A percentile compares a stretch with the other conserved stretches of the same genome.
phyloP scores from a whole-genome alignment of 2,797 vertebrate species.

The Eidolon dupreanum region DNA sequence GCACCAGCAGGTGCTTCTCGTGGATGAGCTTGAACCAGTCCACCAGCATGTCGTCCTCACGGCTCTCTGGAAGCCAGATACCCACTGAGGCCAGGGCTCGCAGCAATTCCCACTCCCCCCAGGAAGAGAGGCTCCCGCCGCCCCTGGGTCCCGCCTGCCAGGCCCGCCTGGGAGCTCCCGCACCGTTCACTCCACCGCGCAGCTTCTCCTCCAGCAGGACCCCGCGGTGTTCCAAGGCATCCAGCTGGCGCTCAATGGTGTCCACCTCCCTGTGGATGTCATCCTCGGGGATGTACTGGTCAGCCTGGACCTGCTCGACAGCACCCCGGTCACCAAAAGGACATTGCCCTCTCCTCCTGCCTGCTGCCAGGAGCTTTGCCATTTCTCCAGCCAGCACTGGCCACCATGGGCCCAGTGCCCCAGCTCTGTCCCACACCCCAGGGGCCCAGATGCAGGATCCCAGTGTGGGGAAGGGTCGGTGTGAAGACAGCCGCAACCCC shows the following conservation, averaged over 20 bases:
- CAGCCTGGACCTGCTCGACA: constrained; percentile 91
- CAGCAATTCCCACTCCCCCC: background rate
- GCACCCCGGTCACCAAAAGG: background rate
- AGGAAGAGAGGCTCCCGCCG: background rate
- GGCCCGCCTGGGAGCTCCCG: background rate
- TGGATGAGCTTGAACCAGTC: constrained; percentile 95
- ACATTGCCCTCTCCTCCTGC: background rate
- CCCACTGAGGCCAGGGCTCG: background rate
- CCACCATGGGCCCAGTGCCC: background rate
- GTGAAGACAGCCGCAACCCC: too few species aligned
- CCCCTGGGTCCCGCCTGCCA: background rate
- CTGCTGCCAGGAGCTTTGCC: background rate
- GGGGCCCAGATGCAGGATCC: background rate
- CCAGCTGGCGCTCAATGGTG: constrained; percentile 89
- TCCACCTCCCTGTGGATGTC: constrained; percentile 91
- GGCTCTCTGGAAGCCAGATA: constrained; percentile 86
- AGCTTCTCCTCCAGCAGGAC: constrained; percentile 91
- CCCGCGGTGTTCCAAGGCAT: constrained; percentile 90
- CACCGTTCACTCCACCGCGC: constrained; percentile 88
- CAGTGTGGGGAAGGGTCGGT: background rate
- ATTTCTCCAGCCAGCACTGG: background rate
- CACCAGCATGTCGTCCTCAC: constrained; percentile 92
- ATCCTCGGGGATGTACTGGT: constrained; percentile 87
- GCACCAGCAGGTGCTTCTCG: constrained; percentile 91
- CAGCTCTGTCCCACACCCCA: background rate